Conservation (phyloP, 2,888 invertebrate species). For the Portevinia maculata region DNA sequence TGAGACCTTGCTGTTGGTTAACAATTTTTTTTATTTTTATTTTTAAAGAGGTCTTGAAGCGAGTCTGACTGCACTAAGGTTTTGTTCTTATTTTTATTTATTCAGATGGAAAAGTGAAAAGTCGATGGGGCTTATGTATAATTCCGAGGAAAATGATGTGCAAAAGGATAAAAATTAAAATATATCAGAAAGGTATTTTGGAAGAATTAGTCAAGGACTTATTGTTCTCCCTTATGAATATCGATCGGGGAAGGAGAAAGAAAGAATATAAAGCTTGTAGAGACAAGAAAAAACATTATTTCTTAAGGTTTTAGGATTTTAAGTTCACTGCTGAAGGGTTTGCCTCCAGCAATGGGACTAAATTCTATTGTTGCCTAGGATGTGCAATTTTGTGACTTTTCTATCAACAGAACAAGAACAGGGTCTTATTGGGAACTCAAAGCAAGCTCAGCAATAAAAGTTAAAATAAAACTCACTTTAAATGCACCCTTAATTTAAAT, state of each 20-base stretch:
- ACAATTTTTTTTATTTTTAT: background rate
- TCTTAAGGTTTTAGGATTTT: too few species aligned
- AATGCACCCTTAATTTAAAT: too few species aligned
- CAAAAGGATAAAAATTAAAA: slow-evolving; percentile 19
- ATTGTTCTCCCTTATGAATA: background rate
- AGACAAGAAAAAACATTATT: too few species aligned
- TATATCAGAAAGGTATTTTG: background rate
- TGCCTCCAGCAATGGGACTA: too few species aligned
- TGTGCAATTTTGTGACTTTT: too few species aligned
- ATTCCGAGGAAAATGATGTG: slow-evolving; percentile 6
- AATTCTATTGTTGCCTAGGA: too few species aligned
- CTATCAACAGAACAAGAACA: too few species aligned
- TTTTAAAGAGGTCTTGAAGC: slow-evolving; percentile 5
- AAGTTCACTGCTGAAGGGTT: too few species aligned
- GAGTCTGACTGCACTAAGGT: slow-evolving; percentile 19
- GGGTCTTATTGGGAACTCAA: too few species aligned
- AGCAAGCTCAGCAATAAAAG: too few species aligned
- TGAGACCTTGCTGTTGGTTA: background rate
- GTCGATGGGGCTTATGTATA: slow-evolving; percentile 1
- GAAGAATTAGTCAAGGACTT: slow-evolving; percentile 2
- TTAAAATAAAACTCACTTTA: too few species aligned
- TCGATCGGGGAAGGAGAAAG: background rate
- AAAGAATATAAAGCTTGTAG: too few species aligned
- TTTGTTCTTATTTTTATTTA: slow-evolving; percentile 8
- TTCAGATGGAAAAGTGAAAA: slow-evolving; percentile 2